Evolutionary conservation across 1,140 invertebrate species (phyloP), one percentile per base, ranked within the genome.

Genomic region (Drosophila novamexicana): DNA sequence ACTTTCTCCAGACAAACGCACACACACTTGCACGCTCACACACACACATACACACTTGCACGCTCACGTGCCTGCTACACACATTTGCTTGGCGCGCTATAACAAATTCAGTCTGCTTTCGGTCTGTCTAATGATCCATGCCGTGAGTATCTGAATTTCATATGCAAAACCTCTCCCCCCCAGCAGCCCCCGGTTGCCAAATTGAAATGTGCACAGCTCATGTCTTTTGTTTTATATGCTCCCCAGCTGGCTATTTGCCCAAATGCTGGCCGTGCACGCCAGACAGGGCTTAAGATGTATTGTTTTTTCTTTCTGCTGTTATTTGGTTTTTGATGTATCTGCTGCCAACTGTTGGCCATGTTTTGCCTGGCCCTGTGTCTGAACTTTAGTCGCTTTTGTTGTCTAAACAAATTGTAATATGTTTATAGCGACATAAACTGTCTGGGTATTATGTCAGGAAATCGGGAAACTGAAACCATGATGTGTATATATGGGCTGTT

Each of bases 71-170:
- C 59, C 45, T 71, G 34, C 52, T 29, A 53, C 52, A 73, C 49
- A 37, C 42, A 54, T 61, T 69, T 59, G 73, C 45, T 47, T 63
- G 75, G 18, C 40, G 53, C 70, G 84, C 78, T 80, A 86, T 83
- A 86, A 88, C 79, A 89, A 86, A 86, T 86, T 75, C 84, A 86
- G 83, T 78, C 53, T 77, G 82, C 68, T 77, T 77, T 79, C 79
- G 62, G 83, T 69, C 77, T 89, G 83, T 68, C 84, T 86, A 86
- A 86, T 86, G 83, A 86, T 86, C 84, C 83, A 71, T 84, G 57
- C 67, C 67, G 68, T 72, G 74, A 59, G 68, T 68, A 58, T 78
- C 65, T 77, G 73, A 57, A 78, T 79, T 76, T 79, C 74, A 81
- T 82, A 82, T 88, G 83, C 75, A 86, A 82, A 88, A 67, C 64